These are phyloP conservation scores for Brachionus plicatilis DNA, from an alignment of 1,140 invertebrate species.

Conservation along the genomic window DNA sequence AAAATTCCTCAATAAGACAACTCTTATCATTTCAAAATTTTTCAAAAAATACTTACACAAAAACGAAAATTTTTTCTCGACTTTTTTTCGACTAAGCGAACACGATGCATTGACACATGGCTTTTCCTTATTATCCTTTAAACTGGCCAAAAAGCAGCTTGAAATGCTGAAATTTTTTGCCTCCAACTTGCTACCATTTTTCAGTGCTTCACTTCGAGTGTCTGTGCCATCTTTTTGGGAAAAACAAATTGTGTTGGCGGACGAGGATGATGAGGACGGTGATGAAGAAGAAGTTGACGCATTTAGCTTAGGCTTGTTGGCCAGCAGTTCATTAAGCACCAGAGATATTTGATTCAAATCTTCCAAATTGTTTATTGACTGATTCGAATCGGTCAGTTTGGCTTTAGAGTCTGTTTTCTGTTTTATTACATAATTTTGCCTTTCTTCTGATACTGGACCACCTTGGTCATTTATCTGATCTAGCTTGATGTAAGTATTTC, in stretches of 20 bases:
- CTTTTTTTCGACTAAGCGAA: conserved; percentile 24
- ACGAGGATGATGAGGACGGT: background rate
- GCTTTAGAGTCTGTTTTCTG: background rate
- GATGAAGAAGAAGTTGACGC: background rate
- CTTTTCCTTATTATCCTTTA: background rate
- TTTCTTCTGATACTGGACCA: background rate
- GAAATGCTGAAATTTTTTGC: conserved; percentile 22
- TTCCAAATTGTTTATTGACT: conserved; percentile 1
- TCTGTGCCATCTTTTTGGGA: background rate
- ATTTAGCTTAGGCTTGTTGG: background rate
- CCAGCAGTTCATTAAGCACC: background rate
- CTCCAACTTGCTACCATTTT: background rate
- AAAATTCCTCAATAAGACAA: background rate
- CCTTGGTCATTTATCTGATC: background rate
- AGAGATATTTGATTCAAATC: background rate
- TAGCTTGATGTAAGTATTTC: conserved; percentile 31
- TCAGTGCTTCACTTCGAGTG: background rate
- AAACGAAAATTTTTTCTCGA: conserved; percentile 26
- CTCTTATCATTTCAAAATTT: background rate
- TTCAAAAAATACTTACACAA: background rate
- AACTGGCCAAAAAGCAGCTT: conserved; percentile 13
- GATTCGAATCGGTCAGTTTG: background rate
- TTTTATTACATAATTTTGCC: background rate
- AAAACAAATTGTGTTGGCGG: background rate
- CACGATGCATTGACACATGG: background rate